These are phyloP conservation scores for Oreotragus oreotragus DNA, from an alignment of 2,113 vertebrate genomes.

Conservation along the genomic window DNA sequence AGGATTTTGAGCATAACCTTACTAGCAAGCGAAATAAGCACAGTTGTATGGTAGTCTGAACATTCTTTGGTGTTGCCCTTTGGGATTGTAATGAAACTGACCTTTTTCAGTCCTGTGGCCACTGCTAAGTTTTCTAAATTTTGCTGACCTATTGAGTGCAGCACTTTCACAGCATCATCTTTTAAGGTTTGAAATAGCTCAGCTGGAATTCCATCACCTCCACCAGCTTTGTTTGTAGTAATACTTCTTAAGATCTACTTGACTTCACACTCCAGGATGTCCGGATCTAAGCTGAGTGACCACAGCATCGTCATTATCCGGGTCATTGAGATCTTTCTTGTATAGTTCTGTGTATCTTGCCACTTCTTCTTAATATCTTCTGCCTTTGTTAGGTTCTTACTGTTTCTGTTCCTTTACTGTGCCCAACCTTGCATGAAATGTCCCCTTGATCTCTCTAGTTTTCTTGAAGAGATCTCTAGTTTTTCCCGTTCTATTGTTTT, in stretches of 20 bases:
- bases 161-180: not conserved
- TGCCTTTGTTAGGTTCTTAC: not conserved
- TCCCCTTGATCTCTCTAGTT: not conserved
- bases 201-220: not conserved
- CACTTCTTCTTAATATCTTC: not conserved
- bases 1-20: not conserved
- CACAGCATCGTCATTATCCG: accelerated
- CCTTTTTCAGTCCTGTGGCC: not conserved
- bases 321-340: not conserved
- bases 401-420: not conserved
- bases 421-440: not conserved
- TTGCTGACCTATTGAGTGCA: not conserved
- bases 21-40: not conserved
- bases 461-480: not conserved
- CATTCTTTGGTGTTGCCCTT: not conserved
- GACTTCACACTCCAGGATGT: not conserved
- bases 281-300: not conserved
- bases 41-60: not conserved
- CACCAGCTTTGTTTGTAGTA: not conserved
- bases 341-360: not conserved
- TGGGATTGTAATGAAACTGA: not conserved
- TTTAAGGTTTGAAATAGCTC: not conserved
- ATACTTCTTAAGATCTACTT: not conserved
- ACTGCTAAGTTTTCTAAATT: not conserved
- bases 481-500: not conserved